These are phyloP conservation scores for Climacteris rufus DNA, from an alignment of 2,113 vertebrate genomes.

Conservation along the genomic window DNA sequence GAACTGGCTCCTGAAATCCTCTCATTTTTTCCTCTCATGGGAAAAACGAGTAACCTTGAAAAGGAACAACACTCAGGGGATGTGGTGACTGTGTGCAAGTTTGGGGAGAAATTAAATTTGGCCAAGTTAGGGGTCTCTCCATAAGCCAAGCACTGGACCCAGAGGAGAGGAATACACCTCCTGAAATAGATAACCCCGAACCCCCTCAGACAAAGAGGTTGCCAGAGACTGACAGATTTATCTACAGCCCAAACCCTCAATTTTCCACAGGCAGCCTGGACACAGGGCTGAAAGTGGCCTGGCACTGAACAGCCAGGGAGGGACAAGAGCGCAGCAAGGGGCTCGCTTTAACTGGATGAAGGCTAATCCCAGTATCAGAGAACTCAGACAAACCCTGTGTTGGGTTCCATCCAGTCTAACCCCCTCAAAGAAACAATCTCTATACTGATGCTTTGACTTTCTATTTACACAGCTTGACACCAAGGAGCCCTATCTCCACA, in stretches of 20 bases:
- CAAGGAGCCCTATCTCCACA: background rate
- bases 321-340: background rate
- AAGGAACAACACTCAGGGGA: background rate
- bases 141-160: background rate
- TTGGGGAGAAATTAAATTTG: background rate
- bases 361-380: constrained; percentile 53
- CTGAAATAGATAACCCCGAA: background rate
- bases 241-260: background rate
- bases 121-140: background rate
- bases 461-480: background rate
- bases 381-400: constrained; percentile 4
- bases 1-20: background rate
- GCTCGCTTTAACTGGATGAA: constrained; percentile 57
- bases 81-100: fast-evolving
- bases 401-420: constrained; percentile 44
- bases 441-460: background rate
- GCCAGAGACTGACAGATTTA: background rate
- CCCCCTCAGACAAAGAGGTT: background rate
- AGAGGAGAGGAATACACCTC: background rate
- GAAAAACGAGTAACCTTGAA: background rate
- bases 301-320: background rate
- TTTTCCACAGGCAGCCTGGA: background rate
- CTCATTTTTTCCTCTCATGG: background rate
- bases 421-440: background rate
- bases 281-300: background rate